Evolutionary conservation across 2,113 vertebrate genomes (phyloP), one percentile per base, ranked within the genome.

Genomic region (Notothenia rossii): DNA sequence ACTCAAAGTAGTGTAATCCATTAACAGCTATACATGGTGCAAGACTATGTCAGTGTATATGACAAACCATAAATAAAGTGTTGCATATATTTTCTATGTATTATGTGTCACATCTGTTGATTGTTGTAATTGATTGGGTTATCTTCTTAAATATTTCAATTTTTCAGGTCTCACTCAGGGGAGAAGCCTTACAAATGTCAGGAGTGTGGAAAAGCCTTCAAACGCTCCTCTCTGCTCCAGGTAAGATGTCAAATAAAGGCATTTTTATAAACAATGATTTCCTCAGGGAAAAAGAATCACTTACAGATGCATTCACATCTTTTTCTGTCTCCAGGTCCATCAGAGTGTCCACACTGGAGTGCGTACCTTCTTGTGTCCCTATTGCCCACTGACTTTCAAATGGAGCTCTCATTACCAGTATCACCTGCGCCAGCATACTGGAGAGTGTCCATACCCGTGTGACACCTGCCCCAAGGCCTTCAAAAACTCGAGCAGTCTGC

Each of bases 381-480:
- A 97, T 76, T 98, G 97, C 12, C 96, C 96, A 5, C 92, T 97
- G 83, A 95, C 97, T 48, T 99, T 98, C 88, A 98, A 98, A 86
- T 98, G 97, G 97, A 97, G 97, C 0, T 98, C 97, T 0, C 97
- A 98, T 91, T 98, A 98, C 92, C 97, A 99, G 92, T 99, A 98
- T 92, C 97, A 98, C 90, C 93, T 98, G 83, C 95, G 97, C 5
- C 97, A 97, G 92, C 98, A 98, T 90, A 96, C 97, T 0, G 98
- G 98, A 0, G 98, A 99, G 86, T 95, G 96, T 64, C 98, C 97
- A 1, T 99, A 98, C 91, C 91, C 93, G 0, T 99, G 98, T 66
- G 95, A 96, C 1, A 91, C 91, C 20, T 99, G 98, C 71, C 95
- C 96, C 72, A 98, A 99, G 81, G 97, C 97, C 81, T 98, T 99